Conservation (phyloP, 2,113 vertebrate species). For the Scomber scombrus region DNA sequence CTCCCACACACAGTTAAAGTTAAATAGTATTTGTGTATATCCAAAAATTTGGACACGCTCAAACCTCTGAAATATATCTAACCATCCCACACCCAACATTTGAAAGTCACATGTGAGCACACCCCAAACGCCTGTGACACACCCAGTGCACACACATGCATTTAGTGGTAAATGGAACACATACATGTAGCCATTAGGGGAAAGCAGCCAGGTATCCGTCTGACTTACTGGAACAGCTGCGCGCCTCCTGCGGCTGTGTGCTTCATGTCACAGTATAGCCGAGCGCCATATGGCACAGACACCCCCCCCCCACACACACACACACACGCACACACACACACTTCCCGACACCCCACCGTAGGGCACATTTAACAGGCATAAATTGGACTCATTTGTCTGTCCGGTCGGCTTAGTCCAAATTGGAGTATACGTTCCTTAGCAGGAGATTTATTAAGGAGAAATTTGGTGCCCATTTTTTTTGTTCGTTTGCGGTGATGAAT, state of each 20-base stretch:
- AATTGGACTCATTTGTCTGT: conserved; percentile 66
- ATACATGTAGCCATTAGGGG: conserved; percentile 27
- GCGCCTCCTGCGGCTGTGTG: conserved; percentile 2
- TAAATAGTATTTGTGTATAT: too few species aligned
- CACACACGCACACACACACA: background rate
- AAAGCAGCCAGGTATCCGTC: conserved; percentile 23
- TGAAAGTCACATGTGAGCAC: background rate
- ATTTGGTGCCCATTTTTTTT: conserved; percentile 62
- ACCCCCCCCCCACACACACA: background rate
- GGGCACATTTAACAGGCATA: conserved; percentile 64
- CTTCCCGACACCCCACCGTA: background rate
- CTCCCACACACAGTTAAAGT: too few species aligned
- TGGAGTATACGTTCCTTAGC: conserved; percentile 42
- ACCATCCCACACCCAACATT: background rate
- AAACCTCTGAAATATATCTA: background rate
- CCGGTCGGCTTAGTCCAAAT: conserved; percentile 34
- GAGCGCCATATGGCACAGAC: conserved; percentile 45
- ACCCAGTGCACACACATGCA: background rate
- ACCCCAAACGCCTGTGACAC: background rate
- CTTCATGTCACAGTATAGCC: conserved; percentile 21
- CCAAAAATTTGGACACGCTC: background rate
- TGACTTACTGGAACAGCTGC: conserved; percentile 46
- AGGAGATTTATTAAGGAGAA: conserved; percentile 63
- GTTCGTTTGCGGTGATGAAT: conserved; percentile 42
- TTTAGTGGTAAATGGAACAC: conserved; percentile 38